phyloP scores from a whole-genome alignment of 2,888 invertebrate genomes.

The Conistra vaccinii region DNA sequence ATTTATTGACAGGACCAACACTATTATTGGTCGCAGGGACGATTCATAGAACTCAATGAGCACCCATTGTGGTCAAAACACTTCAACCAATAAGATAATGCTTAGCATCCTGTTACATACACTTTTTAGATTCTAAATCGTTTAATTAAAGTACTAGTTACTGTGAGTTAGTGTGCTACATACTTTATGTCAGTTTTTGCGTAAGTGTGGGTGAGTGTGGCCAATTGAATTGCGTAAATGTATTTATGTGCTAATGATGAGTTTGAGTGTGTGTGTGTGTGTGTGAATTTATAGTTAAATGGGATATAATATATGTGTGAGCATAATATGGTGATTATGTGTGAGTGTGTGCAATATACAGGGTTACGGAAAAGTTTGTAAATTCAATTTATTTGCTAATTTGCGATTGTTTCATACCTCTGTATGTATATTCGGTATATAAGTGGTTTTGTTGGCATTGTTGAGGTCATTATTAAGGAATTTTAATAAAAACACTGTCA shows the following conservation, averaged over 20 bases:
- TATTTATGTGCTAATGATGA: constrained; percentile 31
- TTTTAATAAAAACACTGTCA: constrained; percentile 41
- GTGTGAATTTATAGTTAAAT: constrained; percentile 25
- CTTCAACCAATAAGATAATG: constrained; percentile 69
- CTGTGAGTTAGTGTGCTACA: constrained; percentile 35
- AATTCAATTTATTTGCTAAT: constrained; percentile 52
- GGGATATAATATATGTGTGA: not conserved
- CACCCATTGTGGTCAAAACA: constrained; percentile 67
- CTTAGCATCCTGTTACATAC: constrained; percentile 72
- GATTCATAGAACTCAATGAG: constrained; percentile 65
- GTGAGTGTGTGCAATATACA: constrained; percentile 5
- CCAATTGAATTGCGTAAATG: constrained; percentile 44
- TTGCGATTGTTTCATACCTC: constrained; percentile 3
- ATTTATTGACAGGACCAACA: constrained; percentile 68
- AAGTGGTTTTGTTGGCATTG: constrained; percentile 2
- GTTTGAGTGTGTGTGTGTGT: constrained; percentile 1
- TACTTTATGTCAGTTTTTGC: constrained; percentile 34
- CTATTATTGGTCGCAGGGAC: constrained; percentile 66
- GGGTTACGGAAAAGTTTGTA: constrained; percentile 14
- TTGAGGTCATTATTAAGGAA: constrained; percentile 17
- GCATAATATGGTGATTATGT: not conserved
- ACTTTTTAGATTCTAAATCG: constrained; percentile 77
- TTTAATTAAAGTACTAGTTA: constrained; percentile 72
- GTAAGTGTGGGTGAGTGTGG: constrained; percentile 22
- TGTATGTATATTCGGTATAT: constrained; percentile 34